phyloP scores from a whole-genome alignment of 2,113 vertebrate genomes.

The Dasyurus viverrinus region DNA sequence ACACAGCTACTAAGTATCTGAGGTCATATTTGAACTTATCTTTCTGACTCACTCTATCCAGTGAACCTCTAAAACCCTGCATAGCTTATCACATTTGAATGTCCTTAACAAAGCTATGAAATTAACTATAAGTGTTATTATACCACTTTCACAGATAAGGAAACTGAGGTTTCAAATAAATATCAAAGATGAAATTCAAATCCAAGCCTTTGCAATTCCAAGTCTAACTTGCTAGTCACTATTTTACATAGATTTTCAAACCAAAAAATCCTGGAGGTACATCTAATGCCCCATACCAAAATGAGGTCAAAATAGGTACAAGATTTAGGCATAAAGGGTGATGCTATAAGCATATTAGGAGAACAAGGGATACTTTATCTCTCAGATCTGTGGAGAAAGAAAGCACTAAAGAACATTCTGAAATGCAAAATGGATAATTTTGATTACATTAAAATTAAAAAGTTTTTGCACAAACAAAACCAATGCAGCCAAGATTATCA shows the following conservation, averaged over 20 bases:
- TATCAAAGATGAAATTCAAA: background rate
- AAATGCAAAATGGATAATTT: too few species aligned
- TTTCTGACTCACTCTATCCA: background rate
- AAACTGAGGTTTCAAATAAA: background rate
- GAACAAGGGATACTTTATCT: too few species aligned
- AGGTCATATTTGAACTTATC: background rate
- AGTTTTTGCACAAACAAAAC: too few species aligned
- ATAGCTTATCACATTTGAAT: background rate
- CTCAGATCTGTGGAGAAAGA: too few species aligned
- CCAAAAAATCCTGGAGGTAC: background rate
- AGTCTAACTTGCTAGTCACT: background rate
- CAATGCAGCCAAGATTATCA: too few species aligned
- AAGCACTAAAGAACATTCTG: too few species aligned
- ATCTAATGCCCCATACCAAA: too few species aligned
- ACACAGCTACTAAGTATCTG: background rate
- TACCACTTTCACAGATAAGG: background rate
- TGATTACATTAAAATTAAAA: too few species aligned
- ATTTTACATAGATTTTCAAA: background rate
- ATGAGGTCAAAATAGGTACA: too few species aligned
- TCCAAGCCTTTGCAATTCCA: background rate
- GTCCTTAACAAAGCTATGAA: background rate
- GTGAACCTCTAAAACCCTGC: background rate
- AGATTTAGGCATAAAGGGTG: too few species aligned
- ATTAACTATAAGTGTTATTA: background rate
- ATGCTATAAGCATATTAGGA: too few species aligned